Base-by-base conservation (phyloP, 2,113 vertebrate genomes). In the Holacanthus passer region DNA sequence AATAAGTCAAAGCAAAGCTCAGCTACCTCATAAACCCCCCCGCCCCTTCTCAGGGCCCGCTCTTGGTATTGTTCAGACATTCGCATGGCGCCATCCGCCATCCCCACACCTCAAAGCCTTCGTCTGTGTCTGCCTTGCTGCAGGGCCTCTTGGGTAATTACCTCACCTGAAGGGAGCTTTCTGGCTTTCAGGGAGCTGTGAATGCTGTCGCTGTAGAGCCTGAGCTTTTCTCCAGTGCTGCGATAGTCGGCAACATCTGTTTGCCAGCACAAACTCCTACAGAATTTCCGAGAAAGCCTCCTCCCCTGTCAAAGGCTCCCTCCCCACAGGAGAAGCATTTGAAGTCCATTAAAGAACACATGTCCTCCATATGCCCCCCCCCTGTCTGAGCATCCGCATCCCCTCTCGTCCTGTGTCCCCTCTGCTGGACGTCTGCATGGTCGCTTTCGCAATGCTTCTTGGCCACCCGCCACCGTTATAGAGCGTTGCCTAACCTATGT, bases 81-180 rank as follows among this genome's bases (percentile, higher is more conserved):
- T 91, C 69, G 9, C 80, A 80, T 86, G 92, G 92, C 93, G 91
- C 93, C 93, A 93, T 81, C 72, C 77, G 12, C 88, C 88, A 72
- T 82, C 73, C 79, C 82, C 31, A 72, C 81, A 87, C 85, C 90
- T 94, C 94, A 95, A 93, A 95, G 93, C 80, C 82, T 81, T 47
- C 59, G 77, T 92, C 88, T 94, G 91, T 93, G 87, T 88, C 86
- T 65, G 90, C 80, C 77, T 63, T 78, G 82, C 79, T 70, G 78
- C 86, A 43, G 72, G 88, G 90, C 90, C 94, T 91, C 91, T 31
- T 87, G 92, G 87, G 92, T 92, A 92, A 94, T 94, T 93, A 94
- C 92, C 92, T 95, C 93, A 95, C 91, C 90, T 92, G 91, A 92
- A 89, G 83, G 87, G 60, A 64, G 47, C 91, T 91, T 90, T 94